Evolutionary conservation across 2,888 invertebrate genomes (phyloP).

Genomic region (Trichopoda pennipes): DNA sequence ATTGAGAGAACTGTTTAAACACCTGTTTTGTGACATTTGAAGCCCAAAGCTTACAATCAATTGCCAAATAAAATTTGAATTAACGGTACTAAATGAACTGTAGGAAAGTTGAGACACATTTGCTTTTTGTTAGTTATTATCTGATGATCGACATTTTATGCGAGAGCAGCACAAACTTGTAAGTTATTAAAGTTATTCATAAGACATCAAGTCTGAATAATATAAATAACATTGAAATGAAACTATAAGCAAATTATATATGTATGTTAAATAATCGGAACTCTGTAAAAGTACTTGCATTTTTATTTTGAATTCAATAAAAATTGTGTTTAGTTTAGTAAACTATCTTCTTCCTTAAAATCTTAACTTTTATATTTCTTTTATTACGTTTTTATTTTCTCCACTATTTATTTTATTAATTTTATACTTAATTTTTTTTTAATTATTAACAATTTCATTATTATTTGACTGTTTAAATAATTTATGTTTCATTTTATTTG

Average conservation of each 20-base stretch:
- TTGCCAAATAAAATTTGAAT: too few species aligned
- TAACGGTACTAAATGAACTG: too few species aligned
- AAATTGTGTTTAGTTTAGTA: conserved; percentile 6
- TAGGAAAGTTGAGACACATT: too few species aligned
- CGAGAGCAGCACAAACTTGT: too few species aligned
- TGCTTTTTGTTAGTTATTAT: too few species aligned
- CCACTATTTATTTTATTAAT: conserved; percentile 6
- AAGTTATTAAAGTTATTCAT: too few species aligned
- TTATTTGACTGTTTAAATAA: conserved; percentile 8
- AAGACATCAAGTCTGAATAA: too few species aligned
- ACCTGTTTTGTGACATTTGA: too few species aligned
- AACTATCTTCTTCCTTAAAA: conserved; percentile 5
- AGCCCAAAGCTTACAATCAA: too few species aligned
- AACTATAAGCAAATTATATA: conserved; percentile 11
- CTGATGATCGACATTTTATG: too few species aligned
- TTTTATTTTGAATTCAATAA: background rate
- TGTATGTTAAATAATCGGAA: background rate
- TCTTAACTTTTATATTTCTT: conserved; percentile 37
- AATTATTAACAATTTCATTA: background rate
- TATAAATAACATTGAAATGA: background rate
- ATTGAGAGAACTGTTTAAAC: too few species aligned
- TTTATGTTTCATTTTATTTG: conserved; percentile 9
- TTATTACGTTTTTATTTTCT: conserved; percentile 47
- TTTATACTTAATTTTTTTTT: background rate
- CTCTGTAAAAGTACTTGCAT: background rate